phyloP scores from a whole-genome alignment of 2,888 invertebrate genomes.

The Pseudolycoriella hygida region DNA sequence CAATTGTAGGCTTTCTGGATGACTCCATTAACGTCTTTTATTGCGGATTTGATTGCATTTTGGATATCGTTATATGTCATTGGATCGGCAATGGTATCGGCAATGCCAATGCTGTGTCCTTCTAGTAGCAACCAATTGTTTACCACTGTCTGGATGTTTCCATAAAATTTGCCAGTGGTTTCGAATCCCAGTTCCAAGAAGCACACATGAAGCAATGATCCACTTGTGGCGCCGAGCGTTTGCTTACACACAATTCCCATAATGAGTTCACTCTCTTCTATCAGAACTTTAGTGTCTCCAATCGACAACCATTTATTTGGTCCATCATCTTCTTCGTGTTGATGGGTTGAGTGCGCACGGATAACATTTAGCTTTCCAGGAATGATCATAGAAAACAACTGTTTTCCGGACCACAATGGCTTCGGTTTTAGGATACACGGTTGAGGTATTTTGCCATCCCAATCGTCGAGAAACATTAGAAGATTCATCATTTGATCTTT shows the following conservation, averaged over 20 bases:
- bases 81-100: conserved; percentile 96
- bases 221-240: conserved; percentile 83
- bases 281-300: conserved; percentile 91
- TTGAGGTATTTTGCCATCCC: conserved; percentile 95
- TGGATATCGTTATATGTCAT: conserved; percentile 92
- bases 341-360: conserved; percentile 90
- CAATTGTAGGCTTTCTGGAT: conserved; percentile 97
- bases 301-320: conserved; percentile 96
- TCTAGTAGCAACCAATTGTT: conserved; percentile 92
- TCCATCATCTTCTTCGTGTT: conserved; percentile 92
- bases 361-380: conserved; percentile 85
- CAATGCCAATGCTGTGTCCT: conserved; percentile 87
- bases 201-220: conserved; percentile 87
- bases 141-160: conserved; percentile 92
- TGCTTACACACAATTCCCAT: conserved; percentile 95
- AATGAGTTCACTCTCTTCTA: conserved; percentile 87
- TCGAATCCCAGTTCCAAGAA: conserved; percentile 90
- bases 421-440: conserved; percentile 86
- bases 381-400: conserved; percentile 88
- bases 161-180: conserved; percentile 82
- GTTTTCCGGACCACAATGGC: conserved; percentile 89
- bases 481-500: conserved; percentile 95
- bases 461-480: conserved; percentile 89
- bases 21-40: conserved; percentile 93
- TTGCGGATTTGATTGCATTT: conserved; percentile 88